Evolutionary conservation across 2,797 vertebrate species (phyloP).

Genomic region (Brachyalestes nurse): DNA sequence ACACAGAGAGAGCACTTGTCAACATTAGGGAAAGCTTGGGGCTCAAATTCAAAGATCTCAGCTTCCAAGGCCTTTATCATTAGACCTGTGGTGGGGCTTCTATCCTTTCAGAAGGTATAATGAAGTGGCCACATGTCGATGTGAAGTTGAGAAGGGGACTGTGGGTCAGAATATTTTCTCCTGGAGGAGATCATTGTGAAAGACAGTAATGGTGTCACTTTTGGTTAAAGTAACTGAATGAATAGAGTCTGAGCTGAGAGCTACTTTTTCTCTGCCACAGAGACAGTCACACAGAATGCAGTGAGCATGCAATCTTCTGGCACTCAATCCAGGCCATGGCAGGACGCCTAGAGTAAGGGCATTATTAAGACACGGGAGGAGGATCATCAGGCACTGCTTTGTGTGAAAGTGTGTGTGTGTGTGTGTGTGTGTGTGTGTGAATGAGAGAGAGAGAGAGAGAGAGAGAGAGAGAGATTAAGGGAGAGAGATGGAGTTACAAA

Average conservation of each 20-base stretch:
- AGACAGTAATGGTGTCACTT: conserved; percentile 16
- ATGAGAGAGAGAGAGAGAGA: background rate
- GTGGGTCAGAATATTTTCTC: conserved; percentile 5
- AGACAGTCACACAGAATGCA: conserved; percentile 7
- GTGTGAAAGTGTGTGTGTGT: conserved; percentile 28
- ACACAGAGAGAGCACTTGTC: conserved; percentile 19
- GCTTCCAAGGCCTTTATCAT: background rate
- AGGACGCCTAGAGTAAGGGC: conserved; percentile 39
- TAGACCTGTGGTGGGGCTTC: background rate
- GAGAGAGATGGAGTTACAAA: conserved; percentile 6
- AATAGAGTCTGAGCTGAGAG: conserved; percentile 7
- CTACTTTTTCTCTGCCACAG: conserved; percentile 15
- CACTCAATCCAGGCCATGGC: conserved; percentile 57
- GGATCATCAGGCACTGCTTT: conserved; percentile 46
- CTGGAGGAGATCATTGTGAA: background rate
- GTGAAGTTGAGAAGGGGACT: background rate
- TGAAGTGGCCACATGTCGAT: background rate
- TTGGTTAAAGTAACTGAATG: conserved; percentile 7
- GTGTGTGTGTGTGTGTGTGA: conserved; percentile 14
- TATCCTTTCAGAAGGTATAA: background rate
- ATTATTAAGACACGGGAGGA: conserved; percentile 56
- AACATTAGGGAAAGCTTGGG: conserved; percentile 3
- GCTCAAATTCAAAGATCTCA: background rate
- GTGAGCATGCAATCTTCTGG: conserved; percentile 49
- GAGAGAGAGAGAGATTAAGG: conserved; percentile 13